Percentiles rank a stretch among this genome's conserved stretches.
Evolutionary conservation across 2,113 vertebrate species (phyloP).

Genomic region (Todiramphus chloris): DNA sequence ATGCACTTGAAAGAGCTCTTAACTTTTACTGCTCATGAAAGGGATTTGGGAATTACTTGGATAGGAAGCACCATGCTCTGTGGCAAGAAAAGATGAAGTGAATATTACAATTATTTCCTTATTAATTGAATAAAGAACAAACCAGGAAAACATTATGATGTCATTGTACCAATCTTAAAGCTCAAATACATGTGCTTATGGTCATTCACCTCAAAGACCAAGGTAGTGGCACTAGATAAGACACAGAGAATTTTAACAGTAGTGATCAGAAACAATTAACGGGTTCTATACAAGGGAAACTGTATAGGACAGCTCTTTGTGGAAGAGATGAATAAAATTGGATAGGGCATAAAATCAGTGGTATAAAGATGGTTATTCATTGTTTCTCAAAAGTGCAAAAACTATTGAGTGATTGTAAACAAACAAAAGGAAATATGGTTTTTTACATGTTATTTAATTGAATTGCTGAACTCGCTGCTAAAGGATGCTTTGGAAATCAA

Average conservation of each 20-base stretch:
- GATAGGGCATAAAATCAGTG: neutral
- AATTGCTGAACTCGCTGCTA: neutral
- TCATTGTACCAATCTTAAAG: neutral
- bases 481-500: neutral
- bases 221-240: neutral
- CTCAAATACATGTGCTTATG: neutral
- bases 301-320: neutral
- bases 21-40: neutral
- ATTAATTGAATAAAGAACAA: neutral
- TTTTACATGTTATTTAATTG: neutral
- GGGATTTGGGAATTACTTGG: neutral
- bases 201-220: neutral
- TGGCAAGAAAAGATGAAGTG: neutral
- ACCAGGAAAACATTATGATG: neutral
- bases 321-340: neutral
- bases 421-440: neutral
- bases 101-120: neutral
- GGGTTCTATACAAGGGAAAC: neutral
- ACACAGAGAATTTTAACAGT: neutral
- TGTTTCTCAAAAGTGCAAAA: neutral
- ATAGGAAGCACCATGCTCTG: neutral
- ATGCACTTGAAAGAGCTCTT: neutral
- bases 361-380: neutral
- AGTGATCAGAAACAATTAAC: neutral
- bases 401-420: neutral